Conservation (phyloP, 1,140 invertebrate species). For the Drosophila eugracilis region DNA sequence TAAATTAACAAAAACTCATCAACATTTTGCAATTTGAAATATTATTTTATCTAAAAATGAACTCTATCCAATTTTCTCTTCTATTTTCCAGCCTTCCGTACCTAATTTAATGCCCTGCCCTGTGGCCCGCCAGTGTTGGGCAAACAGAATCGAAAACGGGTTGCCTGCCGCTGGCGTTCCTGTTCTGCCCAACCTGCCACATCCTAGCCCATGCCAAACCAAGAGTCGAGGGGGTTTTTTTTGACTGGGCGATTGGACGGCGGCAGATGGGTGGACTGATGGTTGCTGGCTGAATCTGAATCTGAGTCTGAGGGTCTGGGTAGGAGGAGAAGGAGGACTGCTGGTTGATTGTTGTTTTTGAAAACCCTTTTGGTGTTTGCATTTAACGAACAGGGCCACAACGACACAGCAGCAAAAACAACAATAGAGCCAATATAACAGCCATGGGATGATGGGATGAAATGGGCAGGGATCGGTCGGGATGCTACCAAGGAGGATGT, state of each 20-base stretch:
- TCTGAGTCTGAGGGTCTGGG: constrained; percentile 1
- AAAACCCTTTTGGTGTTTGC: constrained; percentile 82
- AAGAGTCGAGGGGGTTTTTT: constrained; percentile 22
- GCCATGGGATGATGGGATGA: constrained; percentile 13
- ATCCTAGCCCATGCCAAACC: constrained; percentile 2
- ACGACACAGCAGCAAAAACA: constrained; percentile 60
- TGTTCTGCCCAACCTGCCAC: constrained; percentile 16
- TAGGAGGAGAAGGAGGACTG: constrained; percentile 32
- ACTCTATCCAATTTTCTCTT: too few species aligned
- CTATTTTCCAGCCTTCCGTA: background rate
- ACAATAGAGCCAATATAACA: constrained; percentile 73
- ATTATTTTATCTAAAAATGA: too few species aligned
- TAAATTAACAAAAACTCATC: too few species aligned
- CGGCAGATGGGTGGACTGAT: constrained; percentile 33
- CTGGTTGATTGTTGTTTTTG: constrained; percentile 68
- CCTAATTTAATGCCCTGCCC: constrained; percentile 7
- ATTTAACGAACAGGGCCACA: constrained; percentile 81
- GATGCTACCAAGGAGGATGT: background rate
- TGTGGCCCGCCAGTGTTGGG: constrained; percentile 44
- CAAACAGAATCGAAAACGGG: constrained; percentile 80
- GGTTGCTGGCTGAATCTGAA: background rate
- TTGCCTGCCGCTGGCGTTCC: constrained; percentile 62
- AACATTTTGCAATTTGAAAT: too few species aligned
- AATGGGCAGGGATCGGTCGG: constrained; percentile 6
- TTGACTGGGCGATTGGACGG: constrained; percentile 23